Evolutionary conservation across 2,113 vertebrate genomes (phyloP), one percentile per base, ranked within the genome.

Genomic region (Triplophysa siluroides): DNA sequence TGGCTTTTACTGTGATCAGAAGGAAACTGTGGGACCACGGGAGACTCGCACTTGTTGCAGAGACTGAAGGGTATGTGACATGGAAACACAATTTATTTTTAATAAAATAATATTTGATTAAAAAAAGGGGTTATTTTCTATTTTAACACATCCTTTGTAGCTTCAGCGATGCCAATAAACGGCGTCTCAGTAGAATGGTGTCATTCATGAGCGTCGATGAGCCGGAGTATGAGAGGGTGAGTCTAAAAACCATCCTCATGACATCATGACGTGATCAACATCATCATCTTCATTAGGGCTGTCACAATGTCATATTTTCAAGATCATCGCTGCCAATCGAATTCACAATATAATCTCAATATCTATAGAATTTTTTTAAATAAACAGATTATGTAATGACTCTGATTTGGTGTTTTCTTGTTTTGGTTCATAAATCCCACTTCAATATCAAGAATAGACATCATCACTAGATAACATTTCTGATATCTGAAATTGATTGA

Each of bases 1-100:
- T 91, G 8, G 8, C 92, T 29, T 99, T 99, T 89, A 90, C 94
- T 6, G 1, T 94, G 76, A 96, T 98, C 90, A 93, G 98, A 87
- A 96, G 89, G 85, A 94, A 86, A 79, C 93, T 97, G 84, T 98
- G 97, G 97, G 97, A 99, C 88, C 95, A 96, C 0, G 97, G 97
- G 24, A 94, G 96, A 23, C 91, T 99, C 63, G 97, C 98, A 1
- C 86, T 99, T 77, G 93, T 99, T 1, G 92, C 97, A 45, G 95
- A 98, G 85, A 83, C 65, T 10, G 89, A 92, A 72, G 93, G 94
- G 97, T 98, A 89, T 88, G 90, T 89, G 63, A 61, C 6, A 47
- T 66, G 8, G 2, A 23, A 54, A 33, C 47, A 29, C 8, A 19
- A 50, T 26, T 24, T 5, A 11, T 26, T 50, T 13, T 11, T 14